Evolutionary conservation across 2,797 vertebrate species (phyloP), one percentile per base, ranked within the genome.

Genomic region (Sylvilagus floridanus): DNA sequence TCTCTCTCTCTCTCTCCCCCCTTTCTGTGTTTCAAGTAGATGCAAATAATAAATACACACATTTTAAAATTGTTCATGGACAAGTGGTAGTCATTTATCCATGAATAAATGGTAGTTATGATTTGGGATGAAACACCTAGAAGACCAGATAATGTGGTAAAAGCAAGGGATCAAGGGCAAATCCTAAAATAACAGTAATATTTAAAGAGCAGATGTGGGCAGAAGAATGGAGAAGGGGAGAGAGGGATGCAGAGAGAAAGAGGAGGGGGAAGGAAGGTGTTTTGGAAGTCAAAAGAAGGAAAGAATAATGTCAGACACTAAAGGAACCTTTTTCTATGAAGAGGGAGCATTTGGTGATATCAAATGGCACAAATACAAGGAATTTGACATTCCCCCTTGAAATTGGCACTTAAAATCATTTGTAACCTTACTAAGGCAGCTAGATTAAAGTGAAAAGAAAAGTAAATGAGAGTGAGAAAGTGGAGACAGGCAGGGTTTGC

Each of bases 381-480:
- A 87, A 84, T 87, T 52, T 84, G 47, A 92, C 16, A 81, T 60
- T 84, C 88, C 52, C 37, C 42, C 50, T 88, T 87, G 54, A 90
- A 90, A 79, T 2, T 81, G 62, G 69, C 24, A 13, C 71, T 82
- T 78, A 32, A n/a, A 85, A 82, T 72, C 68, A 84, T 71, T 14
- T 37, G 19, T 79, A 93, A 75, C 9, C 19, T 91, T 66, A 76
- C 62, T 57, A 52, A 62, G 10, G 32, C 42, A 69, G 10, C 57
- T 72, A 65, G 72, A 92, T 87, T 54, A 76, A n/a, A 90, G 22
- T 52, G 47, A 90, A 81, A 94, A 66, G 32, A 47, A 50, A 93
- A 60, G 50, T 88, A 83, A 89, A 73, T 32, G 71, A 57, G 54
- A 90, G 19, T 71, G 30, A 81, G 62, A 66, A 76, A 57, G n/a